These are phyloP conservation scores for Laticauda laticaudata DNA, from an alignment of 2,113 vertebrate genomes.

Conservation along the genomic window DNA sequence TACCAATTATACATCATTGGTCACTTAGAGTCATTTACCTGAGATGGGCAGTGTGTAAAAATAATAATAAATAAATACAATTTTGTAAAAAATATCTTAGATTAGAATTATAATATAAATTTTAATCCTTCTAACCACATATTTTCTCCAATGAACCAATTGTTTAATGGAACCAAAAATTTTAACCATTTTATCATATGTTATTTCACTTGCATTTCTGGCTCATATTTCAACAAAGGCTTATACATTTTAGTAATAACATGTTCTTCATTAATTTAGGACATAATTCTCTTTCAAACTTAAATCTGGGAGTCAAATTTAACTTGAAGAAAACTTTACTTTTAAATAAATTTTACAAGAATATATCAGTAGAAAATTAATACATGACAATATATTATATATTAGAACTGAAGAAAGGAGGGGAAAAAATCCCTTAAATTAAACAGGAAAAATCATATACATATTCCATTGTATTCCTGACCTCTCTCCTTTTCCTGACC, in stretches of 20 bases:
- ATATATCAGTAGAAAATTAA: neutral
- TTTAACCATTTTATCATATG: no score
- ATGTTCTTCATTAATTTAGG: no score
- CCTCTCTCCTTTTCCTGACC: neutral
- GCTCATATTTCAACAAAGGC: no score
- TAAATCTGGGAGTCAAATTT: neutral
- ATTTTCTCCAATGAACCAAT: neutral
- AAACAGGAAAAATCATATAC: neutral
- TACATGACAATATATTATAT: neutral
- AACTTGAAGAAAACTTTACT: neutral
- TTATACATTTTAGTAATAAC: no score
- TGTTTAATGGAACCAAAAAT: neutral
- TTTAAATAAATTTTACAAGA: neutral
- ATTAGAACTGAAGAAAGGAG: neutral
- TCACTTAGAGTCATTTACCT: neutral
- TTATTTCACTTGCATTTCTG: no score
- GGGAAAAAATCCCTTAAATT: neutral
- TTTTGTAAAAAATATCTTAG: neutral
- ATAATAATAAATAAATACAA: neutral
- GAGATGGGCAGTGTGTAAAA: neutral
- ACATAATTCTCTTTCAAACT: no score
- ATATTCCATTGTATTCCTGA: neutral
- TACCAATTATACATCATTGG: neutral
- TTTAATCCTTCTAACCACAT: neutral
- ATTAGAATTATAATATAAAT: neutral